These are phyloP conservation scores for Leuciscus idus DNA, from an alignment of 2,113 vertebrate genomes.

Conservation along the genomic window DNA sequence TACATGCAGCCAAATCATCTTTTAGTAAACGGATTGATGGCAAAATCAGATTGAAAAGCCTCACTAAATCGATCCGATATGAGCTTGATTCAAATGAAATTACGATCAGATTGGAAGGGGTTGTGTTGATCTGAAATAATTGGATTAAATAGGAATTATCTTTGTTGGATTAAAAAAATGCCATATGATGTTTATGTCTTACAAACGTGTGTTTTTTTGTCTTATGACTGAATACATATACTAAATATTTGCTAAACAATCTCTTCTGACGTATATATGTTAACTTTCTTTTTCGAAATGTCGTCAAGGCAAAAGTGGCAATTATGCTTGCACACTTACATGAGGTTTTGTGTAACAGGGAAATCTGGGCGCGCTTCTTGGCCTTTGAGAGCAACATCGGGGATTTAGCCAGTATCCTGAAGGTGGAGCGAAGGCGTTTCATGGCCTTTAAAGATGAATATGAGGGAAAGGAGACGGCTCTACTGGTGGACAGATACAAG, in stretches of 20 bases:
- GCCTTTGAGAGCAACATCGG: slow-evolving; percentile 99
- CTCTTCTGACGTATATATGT: no score
- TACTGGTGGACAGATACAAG: slow-evolving; percentile 96
- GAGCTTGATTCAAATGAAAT: not conserved
- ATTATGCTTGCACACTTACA: not conserved
- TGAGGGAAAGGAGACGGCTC: slow-evolving; percentile 96
- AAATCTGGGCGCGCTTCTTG: slow-evolving; percentile 97
- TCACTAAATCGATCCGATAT: not conserved
- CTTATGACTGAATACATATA: no score
- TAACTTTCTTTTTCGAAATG: no score
- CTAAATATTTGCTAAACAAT: no score
- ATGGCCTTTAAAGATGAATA: slow-evolving; percentile 97
- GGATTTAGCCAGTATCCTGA: slow-evolving; percentile 96
- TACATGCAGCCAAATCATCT: no score
- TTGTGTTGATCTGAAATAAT: not conserved
- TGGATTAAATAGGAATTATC: no score
- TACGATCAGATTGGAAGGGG: not conserved
- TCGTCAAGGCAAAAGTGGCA: no score
- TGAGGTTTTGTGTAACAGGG: slow-evolving; percentile 72
- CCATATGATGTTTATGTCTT: not conserved
- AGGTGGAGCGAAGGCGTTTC: slow-evolving; percentile 95
- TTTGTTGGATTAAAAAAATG: not conserved
- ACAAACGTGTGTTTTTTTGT: no score
- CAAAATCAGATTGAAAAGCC: not conserved
- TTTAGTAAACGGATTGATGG: not conserved